Percentiles rank a stretch among this genome's conserved stretches.
Conservation (phyloP, 2,888 invertebrate genomes). For the Phorcus lineatus region DNA sequence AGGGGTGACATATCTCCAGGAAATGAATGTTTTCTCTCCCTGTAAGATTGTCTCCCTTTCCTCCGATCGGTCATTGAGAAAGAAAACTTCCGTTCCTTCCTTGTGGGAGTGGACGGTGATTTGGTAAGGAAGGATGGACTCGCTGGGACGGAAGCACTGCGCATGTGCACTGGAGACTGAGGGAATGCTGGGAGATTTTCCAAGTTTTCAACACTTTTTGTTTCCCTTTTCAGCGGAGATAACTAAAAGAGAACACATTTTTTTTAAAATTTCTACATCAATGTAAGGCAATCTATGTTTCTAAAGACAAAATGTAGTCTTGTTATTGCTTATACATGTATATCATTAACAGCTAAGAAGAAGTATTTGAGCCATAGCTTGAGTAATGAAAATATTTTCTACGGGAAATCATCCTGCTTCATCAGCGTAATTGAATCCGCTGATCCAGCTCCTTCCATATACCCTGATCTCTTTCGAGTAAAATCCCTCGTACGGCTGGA, state of each 20-base stretch:
- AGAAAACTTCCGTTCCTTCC: slow-evolving; percentile 20
- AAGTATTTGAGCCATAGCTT: no score
- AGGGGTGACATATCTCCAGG: not conserved
- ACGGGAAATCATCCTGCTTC: no score
- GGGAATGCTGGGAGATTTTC: slow-evolving; percentile 17
- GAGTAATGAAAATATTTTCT: no score
- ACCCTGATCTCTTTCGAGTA: no score
- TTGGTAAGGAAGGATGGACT: not conserved
- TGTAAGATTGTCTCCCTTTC: not conserved
- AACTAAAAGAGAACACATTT: not conserved
- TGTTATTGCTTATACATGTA: no score
- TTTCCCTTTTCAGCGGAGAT: slow-evolving; percentile 21
- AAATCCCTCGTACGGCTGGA: no score
- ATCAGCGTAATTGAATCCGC: no score
- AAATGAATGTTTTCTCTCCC: not conserved
- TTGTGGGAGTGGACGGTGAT: slow-evolving; percentile 23
- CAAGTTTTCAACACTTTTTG: slow-evolving; percentile 25
- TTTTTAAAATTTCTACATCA: no score
- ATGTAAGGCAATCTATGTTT: no score
- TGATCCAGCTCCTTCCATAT: no score
- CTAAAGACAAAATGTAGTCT: no score
- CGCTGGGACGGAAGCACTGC: slow-evolving; percentile 13
- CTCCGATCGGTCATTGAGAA: not conserved
- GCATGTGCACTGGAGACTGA: not conserved
- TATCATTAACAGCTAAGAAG: no score